phyloP scores from a whole-genome alignment of 2,113 vertebrate species.

The Dissostichus mawsoni region DNA sequence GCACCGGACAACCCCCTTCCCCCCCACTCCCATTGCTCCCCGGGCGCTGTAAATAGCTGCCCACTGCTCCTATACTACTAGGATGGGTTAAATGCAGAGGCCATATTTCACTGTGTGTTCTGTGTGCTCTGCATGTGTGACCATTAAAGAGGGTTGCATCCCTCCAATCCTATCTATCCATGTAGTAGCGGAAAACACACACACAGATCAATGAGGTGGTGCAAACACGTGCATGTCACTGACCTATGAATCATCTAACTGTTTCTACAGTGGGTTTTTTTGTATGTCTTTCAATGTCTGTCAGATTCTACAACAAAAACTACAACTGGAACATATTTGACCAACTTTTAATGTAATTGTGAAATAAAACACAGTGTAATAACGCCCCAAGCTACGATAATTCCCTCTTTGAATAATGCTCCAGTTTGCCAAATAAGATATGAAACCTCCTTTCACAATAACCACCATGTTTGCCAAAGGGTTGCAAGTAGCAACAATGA shows the following conservation, averaged over 20 bases:
- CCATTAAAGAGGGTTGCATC: too few species aligned
- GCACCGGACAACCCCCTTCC: too few species aligned
- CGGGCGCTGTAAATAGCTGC: too few species aligned
- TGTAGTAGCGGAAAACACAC: neutral
- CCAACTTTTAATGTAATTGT: constrained; percentile 23
- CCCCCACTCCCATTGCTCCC: too few species aligned
- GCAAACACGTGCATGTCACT: constrained; percentile 21
- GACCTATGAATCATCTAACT: neutral
- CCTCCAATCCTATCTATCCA: neutral
- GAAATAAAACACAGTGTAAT: constrained; percentile 58
- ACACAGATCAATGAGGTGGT: neutral
- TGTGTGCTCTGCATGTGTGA: too few species aligned
- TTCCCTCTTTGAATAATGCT: constrained; percentile 39
- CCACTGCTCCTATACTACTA: too few species aligned
- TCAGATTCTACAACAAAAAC: neutral
- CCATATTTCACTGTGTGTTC: too few species aligned
- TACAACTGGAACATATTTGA: constrained; percentile 16
- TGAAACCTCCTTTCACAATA: constrained; percentile 58
- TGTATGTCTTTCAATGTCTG: neutral
- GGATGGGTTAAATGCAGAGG: too few species aligned
- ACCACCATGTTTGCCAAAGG: constrained; percentile 42
- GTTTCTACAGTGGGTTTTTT: neutral
- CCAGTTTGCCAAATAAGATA: constrained; percentile 30
- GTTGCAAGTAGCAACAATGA: constrained; percentile 34
- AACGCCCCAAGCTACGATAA: constrained; percentile 45